Conservation (phyloP, 2,888 invertebrate species). For the Andrena chrysosceles region DNA sequence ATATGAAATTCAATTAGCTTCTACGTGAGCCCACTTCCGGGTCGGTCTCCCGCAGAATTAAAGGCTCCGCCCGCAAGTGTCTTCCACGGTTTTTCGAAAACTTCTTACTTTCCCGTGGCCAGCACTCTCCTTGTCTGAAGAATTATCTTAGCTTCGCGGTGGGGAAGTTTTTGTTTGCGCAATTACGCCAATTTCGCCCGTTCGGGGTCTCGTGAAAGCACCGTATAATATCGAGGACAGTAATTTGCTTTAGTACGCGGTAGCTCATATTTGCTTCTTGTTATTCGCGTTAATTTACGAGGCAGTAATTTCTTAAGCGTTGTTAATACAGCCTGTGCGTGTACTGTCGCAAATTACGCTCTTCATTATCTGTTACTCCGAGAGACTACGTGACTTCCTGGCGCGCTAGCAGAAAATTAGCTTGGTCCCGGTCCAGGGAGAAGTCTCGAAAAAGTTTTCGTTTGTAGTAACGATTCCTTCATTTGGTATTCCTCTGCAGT, state of each 20-base stretch:
- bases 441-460: background rate
- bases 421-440: constrained; percentile 17
- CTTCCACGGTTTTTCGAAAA: constrained; percentile 40
- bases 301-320: background rate
- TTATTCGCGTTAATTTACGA: background rate
- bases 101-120: constrained; percentile 18
- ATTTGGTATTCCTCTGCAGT: constrained; percentile 8
- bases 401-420: constrained; percentile 37
- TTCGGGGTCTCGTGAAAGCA: background rate
- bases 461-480: background rate
- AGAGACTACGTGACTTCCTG: background rate
- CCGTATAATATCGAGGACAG: background rate
- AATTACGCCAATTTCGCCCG: constrained; percentile 26
- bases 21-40: constrained; percentile 58
- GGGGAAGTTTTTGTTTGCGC: background rate
- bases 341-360: constrained; percentile 11
- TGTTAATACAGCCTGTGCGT: background rate
- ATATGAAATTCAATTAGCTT: constrained; percentile 78
- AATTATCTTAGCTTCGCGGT: constrained; percentile 6
- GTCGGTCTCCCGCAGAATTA: constrained; percentile 48
- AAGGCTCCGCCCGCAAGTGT: constrained; percentile 22
- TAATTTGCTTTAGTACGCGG: background rate
- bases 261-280: constrained; percentile 5
- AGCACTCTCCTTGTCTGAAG: background rate
- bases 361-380: constrained; percentile 1